Evolutionary conservation across 1,140 invertebrate species (phyloP), one percentile per base, ranked within the genome.

Genomic region (Eumaeus atala): DNA sequence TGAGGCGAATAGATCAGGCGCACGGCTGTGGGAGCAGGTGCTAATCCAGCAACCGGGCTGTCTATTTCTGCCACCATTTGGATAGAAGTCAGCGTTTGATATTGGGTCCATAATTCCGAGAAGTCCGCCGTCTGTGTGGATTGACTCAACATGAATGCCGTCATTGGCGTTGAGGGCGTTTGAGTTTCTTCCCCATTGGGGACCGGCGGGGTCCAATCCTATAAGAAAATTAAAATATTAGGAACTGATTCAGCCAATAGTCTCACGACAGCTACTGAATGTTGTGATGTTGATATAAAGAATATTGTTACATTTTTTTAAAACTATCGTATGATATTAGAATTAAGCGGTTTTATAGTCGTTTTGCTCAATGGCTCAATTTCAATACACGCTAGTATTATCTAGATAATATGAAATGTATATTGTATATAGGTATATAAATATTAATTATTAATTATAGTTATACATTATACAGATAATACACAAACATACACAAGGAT

Each of bases 31-130:
- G 33, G 87, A 77, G 54, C 89, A 90, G 50, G 54, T 74, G 54
- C 85, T 77, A 1, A 70, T 48, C 0, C 42, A 54, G 56, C 93
- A 94, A 6, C 92, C 93, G 3, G 91, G 90, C 67, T 94, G 93
- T 2, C 62, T 55, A 9, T 71, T 68, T 34, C 60, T 63, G 5
- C 90, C 91, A 33, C 90, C 91, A 51, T 90, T 89, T 9, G 89
- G 88, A 54, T 87, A 90, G 63, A 90, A 90, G 59, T 90, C 89
- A 12, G 75, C 75, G 48, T 83, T 56, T 7, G 82, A 89, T 1
- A 84, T 51, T 0, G 74, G 51, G 4, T 74, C 57, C 0, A 48
- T 49, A 8, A 88, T 71, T 5, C 88, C 88, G 0, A 87, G 58
- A 0, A 54, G 6, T 12, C 84, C 77, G 28, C 76, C 85, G 56